Conservation (phyloP, 2,888 invertebrate genomes). For the Lottia gigantea region DNA sequence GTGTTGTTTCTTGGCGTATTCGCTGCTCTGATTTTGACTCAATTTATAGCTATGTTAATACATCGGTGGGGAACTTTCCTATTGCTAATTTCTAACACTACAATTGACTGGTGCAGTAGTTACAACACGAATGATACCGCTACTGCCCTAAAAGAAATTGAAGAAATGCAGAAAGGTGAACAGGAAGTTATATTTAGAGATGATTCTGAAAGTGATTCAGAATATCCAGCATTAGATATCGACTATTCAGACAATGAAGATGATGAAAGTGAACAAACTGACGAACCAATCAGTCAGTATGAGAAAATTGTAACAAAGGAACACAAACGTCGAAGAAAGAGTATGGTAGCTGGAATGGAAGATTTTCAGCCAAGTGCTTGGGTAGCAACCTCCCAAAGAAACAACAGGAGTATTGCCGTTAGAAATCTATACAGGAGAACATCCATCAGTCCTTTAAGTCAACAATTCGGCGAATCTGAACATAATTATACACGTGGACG, state of each 20-base stretch:
- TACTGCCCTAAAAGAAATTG: not conserved
- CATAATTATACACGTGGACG: no score
- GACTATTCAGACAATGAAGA: not conserved
- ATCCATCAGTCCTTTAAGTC: not conserved
- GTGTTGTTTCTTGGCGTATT: constrained; percentile 97
- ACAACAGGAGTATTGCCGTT: not conserved
- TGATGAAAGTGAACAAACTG: not conserved
- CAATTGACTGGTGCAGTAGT: constrained; percentile 22
- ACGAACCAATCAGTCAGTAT: not conserved
- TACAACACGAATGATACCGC: constrained; percentile 22
- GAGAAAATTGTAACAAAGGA: not conserved
- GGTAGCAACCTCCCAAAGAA: not conserved
- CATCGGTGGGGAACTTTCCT: constrained; percentile 97
- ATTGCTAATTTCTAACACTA: constrained; percentile 93
- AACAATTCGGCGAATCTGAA: not conserved
- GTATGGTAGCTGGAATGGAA: not conserved
- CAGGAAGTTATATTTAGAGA: not conserved
- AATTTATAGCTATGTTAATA: constrained; percentile 97
- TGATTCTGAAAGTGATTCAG: not conserved
- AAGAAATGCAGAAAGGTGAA: not conserved
- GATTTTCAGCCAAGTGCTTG: not conserved
- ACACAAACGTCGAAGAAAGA: not conserved
- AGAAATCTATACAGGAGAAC: not conserved
- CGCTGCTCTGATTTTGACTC: constrained; percentile 91
- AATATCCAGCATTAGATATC: not conserved